Conservation (phyloP, 2,888 invertebrate genomes). For the Plutella xylostella region DNA sequence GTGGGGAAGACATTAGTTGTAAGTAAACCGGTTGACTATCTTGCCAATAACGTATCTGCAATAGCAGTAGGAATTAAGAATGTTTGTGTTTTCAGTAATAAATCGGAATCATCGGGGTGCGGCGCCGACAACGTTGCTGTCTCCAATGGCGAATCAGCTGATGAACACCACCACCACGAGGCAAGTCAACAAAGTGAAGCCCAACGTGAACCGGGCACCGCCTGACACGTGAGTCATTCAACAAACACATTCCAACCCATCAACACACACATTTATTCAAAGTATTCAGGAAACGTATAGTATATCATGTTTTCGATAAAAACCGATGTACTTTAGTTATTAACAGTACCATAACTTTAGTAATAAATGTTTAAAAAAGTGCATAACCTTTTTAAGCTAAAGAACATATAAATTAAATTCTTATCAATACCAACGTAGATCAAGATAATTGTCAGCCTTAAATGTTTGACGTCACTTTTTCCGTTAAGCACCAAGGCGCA, state of each 20-base stretch:
- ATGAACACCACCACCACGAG: slow-evolving; percentile 82
- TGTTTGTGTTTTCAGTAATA: slow-evolving; percentile 69
- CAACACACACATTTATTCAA: neutral
- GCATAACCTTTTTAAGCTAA: neutral
- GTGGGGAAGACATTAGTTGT: slow-evolving; percentile 82
- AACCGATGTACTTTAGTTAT: too few species aligned
- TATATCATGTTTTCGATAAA: neutral
- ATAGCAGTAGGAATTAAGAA: neutral
- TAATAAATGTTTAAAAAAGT: neutral
- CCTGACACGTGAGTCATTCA: slow-evolving; percentile 74
- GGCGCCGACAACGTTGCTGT: slow-evolving; percentile 73
- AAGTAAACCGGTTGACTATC: too few species aligned
- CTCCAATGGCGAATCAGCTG: slow-evolving; percentile 74
- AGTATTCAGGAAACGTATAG: too few species aligned
- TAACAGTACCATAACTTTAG: too few species aligned
- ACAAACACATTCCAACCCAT: neutral
- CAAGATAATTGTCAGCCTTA: slow-evolving; percentile 6
- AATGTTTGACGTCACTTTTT: slow-evolving; percentile 4
- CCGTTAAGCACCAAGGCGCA: slow-evolving; percentile 2
- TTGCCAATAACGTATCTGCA: too few species aligned
- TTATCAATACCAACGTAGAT: too few species aligned
- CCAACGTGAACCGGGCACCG: slow-evolving; percentile 83
- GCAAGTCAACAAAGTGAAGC: slow-evolving; percentile 91
- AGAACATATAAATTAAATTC: too few species aligned
- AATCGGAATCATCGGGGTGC: slow-evolving; percentile 84